Conservation (phyloP, 2,113 vertebrate genomes). For the Zootoca vivipara region DNA sequence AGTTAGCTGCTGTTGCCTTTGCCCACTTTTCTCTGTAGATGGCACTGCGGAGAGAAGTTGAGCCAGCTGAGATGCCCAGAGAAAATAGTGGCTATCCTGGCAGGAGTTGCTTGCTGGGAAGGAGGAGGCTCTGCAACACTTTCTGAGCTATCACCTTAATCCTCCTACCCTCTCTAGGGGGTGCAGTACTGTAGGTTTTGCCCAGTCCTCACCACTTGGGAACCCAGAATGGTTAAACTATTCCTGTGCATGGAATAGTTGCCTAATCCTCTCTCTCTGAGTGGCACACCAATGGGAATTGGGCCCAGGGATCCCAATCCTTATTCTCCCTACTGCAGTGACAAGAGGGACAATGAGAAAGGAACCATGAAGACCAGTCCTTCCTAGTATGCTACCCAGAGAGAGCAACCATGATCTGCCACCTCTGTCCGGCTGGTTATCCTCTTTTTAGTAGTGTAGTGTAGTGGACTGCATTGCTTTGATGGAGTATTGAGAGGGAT, state of each 20-base stretch:
- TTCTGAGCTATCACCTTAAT: not conserved
- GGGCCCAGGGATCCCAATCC: not conserved
- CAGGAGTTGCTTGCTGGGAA: not conserved
- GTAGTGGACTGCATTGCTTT: not conserved
- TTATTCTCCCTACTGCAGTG: not conserved
- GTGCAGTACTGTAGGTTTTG: not conserved
- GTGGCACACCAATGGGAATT: too few relatives aligned
- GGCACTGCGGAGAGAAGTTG: not conserved
- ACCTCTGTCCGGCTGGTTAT: not conserved
- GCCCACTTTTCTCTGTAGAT: not conserved
- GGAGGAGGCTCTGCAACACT: not conserved
- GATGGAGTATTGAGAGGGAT: not conserved
- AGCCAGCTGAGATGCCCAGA: not conserved
- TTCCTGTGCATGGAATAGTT: not conserved
- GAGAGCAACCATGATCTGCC: not conserved
- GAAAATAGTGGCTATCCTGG: not conserved
- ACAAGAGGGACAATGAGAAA: not conserved
- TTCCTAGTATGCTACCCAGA: not conserved
- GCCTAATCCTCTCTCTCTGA: not conserved
- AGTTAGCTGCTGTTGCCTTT: too few relatives aligned
- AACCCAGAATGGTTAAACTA: not conserved
- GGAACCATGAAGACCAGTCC: too few relatives aligned
- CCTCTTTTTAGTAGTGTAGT: not conserved
- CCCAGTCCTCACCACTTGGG: too few relatives aligned
- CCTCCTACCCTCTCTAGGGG: not conserved